phyloP scores from a whole-genome alignment of 2,113 vertebrate genomes.

The Rhynchopsitta pachyrhyncha region DNA sequence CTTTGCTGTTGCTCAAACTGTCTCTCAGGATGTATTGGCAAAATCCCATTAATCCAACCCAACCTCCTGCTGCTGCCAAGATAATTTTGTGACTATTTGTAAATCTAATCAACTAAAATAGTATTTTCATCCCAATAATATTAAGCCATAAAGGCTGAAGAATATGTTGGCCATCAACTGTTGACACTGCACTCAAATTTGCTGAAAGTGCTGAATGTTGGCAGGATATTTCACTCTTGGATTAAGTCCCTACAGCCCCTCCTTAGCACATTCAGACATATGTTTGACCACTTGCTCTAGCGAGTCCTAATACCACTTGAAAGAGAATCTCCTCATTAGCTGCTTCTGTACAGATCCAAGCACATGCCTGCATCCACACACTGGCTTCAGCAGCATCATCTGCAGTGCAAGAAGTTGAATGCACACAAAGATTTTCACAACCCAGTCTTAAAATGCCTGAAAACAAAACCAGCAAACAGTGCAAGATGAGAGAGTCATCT shows the following conservation, averaged over 20 bases:
- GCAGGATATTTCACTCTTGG: neutral
- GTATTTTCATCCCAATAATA: neutral
- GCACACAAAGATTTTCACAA: neutral
- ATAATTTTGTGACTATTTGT: neutral
- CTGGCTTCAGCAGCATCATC: neutral
- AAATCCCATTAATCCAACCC: neutral
- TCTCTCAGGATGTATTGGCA: neutral
- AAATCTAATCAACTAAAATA: neutral
- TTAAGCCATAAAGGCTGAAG: neutral
- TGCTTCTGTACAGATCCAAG: neutral
- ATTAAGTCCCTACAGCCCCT: neutral
- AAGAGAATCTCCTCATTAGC: constrained; percentile 10
- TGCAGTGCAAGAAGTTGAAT: neutral
- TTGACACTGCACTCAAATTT: neutral
- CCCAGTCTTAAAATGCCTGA: neutral
- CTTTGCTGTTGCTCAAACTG: neutral
- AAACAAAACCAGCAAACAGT: neutral
- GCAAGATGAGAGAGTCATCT: neutral
- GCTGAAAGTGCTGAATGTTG: neutral
- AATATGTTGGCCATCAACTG: neutral
- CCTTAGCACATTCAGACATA: neutral
- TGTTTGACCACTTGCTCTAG: neutral
- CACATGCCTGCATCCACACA: neutral
- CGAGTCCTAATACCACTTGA: neutral
- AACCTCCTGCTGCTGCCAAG: neutral